These are phyloP conservation scores for Coreoperca whiteheadi DNA, from an alignment of 2,113 vertebrate genomes.

Conservation along the genomic window DNA sequence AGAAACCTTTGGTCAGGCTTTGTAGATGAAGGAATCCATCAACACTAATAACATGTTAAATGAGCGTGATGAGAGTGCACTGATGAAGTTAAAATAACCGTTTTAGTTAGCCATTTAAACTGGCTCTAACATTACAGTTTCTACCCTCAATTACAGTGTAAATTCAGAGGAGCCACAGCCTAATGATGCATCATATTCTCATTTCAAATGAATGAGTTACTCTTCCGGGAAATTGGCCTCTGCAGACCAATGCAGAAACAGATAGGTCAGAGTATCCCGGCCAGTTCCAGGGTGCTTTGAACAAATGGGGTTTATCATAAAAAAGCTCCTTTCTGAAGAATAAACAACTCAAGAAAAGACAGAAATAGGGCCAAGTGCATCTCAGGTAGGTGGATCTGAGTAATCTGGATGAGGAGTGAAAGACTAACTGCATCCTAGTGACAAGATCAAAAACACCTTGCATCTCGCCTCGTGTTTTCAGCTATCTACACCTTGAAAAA, in stretches of 20 bases:
- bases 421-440: not conserved
- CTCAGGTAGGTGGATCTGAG: not conserved
- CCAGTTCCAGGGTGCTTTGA: not conserved
- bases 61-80: conserved; percentile 10
- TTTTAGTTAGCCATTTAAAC: conserved; percentile 14
- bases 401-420: not conserved
- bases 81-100: conserved; percentile 21
- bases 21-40: not conserved
- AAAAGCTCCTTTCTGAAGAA: not conserved
- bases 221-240: conserved; percentile 6
- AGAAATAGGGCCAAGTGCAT: accelerated
- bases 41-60: not conserved
- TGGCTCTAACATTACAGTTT: not conserved
- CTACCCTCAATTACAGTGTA: conserved; percentile 7
- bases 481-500: not conserved
- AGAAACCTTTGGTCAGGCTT: not conserved
- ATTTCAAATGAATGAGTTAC: conserved; percentile 19
- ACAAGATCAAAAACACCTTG: not conserved
- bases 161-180: conserved; percentile 23
- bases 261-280: not conserved
- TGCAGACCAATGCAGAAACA: not conserved
- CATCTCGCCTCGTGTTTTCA: not conserved
- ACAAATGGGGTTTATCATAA: conserved; percentile 6
- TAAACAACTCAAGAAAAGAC: not conserved
- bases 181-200: conserved; percentile 52